Conservation (phyloP, 2,888 invertebrate genomes). For the Clivina fossor region DNA sequence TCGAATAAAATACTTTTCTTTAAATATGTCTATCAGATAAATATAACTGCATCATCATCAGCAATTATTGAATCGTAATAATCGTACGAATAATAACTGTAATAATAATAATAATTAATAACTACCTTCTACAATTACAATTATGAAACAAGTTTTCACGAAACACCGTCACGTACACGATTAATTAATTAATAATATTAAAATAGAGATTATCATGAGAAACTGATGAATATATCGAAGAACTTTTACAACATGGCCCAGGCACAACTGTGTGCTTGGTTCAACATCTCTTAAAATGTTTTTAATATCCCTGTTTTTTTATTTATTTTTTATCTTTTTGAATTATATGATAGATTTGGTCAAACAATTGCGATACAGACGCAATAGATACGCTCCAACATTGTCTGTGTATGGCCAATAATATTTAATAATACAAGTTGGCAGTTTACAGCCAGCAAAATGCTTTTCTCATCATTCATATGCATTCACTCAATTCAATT, state of each 20-base stretch:
- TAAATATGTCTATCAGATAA: no score
- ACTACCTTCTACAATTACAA: not conserved
- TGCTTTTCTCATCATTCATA: no score
- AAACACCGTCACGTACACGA: constrained; percentile 26
- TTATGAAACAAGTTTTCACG: constrained; percentile 4
- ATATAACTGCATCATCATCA: no score
- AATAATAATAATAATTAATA: constrained; percentile 1
- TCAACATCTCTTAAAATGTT: constrained; percentile 47
- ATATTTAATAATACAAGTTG: not conserved
- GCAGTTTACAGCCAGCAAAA: no score
- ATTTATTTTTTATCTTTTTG: constrained; percentile 37
- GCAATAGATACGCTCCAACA: no score
- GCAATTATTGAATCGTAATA: no score
- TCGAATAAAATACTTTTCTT: not conserved
- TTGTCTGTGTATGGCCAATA: not conserved
- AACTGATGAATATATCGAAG: constrained; percentile 22
- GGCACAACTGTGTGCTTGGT: constrained; percentile 50
- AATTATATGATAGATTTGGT: constrained; percentile 51
- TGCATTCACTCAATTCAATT: no score
- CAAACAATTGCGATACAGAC: constrained; percentile 44
- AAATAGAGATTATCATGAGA: constrained; percentile 33
- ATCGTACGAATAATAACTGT: not conserved
- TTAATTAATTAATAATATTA: constrained; percentile 24
- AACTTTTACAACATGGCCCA: constrained; percentile 51
- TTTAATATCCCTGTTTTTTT: constrained; percentile 49